A percentile compares a stretch with the other conserved stretches of the same genome.
phyloP scores from a whole-genome alignment of 2,797 vertebrate genomes.

The Psittacula derbiana region DNA sequence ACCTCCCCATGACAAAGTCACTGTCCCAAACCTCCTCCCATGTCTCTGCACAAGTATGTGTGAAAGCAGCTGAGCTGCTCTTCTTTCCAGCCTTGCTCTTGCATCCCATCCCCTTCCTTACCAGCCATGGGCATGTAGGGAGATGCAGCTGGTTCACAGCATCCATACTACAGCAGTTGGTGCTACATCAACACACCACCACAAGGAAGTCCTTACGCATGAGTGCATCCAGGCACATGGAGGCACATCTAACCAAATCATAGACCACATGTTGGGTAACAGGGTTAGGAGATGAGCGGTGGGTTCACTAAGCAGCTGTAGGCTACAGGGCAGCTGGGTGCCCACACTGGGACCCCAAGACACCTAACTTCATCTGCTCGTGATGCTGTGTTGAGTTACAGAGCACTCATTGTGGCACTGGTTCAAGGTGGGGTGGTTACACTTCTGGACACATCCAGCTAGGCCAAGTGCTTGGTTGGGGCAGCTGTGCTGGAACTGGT shows the following conservation, averaged over 20 bases:
- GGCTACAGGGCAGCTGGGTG: background rate
- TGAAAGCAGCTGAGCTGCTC: background rate
- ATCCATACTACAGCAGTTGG: background rate
- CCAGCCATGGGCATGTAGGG: rapidly evolving
- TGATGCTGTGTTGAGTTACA: rapidly evolving
- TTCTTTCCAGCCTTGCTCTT: background rate
- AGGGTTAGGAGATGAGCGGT: background rate
- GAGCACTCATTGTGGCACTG: rapidly evolving
- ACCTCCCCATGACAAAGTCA: background rate
- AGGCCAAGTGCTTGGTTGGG: background rate
- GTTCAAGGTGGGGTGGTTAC: rapidly evolving
- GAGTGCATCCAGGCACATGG: background rate
- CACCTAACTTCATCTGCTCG: background rate
- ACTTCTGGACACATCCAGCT: background rate
- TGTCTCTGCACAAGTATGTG: background rate
- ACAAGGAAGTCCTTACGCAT: background rate
- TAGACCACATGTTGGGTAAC: background rate
- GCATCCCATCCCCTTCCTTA: background rate
- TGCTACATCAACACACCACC: background rate
- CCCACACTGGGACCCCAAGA: background rate
- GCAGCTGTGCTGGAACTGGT: background rate
- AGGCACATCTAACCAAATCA: background rate
- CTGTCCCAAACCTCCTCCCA: background rate
- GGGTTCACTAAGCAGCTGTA: background rate
- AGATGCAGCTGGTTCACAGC: background rate